Percentiles rank a stretch among this genome's conserved stretches.
Evolutionary conservation across 2,797 vertebrate species (phyloP).

Genomic region (Poecile montanus): DNA sequence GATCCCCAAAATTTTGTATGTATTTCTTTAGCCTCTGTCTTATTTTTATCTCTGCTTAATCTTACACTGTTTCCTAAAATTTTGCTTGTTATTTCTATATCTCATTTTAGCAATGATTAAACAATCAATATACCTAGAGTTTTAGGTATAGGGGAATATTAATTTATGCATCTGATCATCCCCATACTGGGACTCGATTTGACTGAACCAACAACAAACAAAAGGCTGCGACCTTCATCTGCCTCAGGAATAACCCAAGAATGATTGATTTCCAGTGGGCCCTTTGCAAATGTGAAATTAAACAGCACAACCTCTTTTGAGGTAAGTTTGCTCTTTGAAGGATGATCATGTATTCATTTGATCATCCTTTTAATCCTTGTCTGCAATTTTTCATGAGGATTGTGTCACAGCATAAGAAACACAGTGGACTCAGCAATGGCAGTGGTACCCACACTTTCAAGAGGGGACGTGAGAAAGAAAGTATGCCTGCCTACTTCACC

Average conservation of each 20-base stretch:
- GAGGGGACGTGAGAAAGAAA: not conserved
- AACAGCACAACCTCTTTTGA: not conserved
- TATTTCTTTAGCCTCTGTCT: not conserved
- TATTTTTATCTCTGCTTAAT: not conserved
- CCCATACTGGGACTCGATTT: not conserved
- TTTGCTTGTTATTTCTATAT: not conserved
- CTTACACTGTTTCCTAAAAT: not conserved
- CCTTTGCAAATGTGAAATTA: not conserved
- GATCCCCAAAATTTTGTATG: not conserved
- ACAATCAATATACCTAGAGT: not conserved
- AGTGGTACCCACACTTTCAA: not conserved
- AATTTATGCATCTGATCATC: not conserved
- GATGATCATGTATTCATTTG: not conserved
- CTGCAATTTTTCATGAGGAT: not conserved
- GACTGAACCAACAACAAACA: not conserved
- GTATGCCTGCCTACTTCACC: not conserved
- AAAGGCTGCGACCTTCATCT: not conserved
- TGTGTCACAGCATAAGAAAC: not conserved
- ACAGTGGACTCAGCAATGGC: fast-evolving
- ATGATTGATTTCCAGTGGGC: not conserved
- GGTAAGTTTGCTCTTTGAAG: constrained; percentile 7
- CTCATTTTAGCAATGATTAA: not conserved
- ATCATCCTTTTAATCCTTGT: not conserved
- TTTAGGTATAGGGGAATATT: not conserved
- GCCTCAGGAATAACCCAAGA: not conserved